Percentiles rank a stretch among this genome's conserved stretches.
These are phyloP conservation scores for Struthio camelus DNA, from an alignment of 2,113 vertebrate species.

Conservation along the genomic window DNA sequence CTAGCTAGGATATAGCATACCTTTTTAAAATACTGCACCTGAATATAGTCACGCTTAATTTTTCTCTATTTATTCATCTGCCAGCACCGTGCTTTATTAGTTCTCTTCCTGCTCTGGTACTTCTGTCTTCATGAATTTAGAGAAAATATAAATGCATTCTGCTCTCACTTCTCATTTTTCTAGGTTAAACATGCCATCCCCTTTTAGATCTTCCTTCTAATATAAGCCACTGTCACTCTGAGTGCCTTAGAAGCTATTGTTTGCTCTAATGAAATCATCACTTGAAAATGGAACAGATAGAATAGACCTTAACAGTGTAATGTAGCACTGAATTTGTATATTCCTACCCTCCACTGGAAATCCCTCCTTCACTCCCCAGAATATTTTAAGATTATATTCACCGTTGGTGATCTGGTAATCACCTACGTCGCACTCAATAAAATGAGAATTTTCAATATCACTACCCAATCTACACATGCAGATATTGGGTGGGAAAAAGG, in stretches of 20 bases:
- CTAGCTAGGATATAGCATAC: neutral
- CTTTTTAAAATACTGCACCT: neutral
- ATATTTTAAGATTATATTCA: neutral
- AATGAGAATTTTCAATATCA: neutral
- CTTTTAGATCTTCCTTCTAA: neutral
- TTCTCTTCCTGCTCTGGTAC: neutral
- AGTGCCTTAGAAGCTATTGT: neutral
- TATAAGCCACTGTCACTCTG: neutral
- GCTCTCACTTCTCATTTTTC: neutral
- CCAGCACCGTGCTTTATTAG: neutral
- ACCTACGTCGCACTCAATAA: neutral
- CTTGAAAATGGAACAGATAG: neutral
- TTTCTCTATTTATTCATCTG: neutral
- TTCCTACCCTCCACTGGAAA: neutral
- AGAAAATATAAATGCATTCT: neutral
- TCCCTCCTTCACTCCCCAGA: neutral
- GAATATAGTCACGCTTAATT: neutral
- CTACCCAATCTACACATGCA: neutral
- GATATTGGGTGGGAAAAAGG: neutral
- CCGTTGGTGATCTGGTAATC: neutral
- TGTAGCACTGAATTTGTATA: neutral
- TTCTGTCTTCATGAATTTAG: neutral
- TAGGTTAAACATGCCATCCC: neutral
- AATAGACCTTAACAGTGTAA: neutral
- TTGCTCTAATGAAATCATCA: neutral